Evolutionary conservation across 2,888 invertebrate genomes (phyloP), one percentile per base, ranked within the genome.

Genomic region (Cordilura impudica): DNA sequence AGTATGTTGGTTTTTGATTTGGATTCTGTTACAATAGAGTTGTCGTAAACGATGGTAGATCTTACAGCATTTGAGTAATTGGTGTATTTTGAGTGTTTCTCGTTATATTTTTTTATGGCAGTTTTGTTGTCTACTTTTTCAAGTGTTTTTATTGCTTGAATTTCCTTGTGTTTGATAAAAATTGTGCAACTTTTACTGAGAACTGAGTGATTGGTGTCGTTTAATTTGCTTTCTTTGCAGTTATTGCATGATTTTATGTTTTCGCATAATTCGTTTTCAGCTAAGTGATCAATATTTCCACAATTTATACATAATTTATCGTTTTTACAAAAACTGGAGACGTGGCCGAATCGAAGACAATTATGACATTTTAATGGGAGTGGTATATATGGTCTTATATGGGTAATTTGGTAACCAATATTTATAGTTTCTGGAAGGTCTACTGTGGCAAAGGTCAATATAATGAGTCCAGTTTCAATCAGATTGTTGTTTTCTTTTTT

Each of bases 201-300:
- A 19, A 47, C 21, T 47, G 7, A 19, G 19, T 47, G 47, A 47
- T 26, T 53, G 6, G 26, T 53, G 26, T 14, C 26, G 7, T 1
- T 53, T 10, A 53, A 1, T 26, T 53, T 53, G 14, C 26, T 53
- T 53, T 53, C 53, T 53, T 23, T 14, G 26, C 16, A 53, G 14
- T 53, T 29, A 6, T 53, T 53, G n/a, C 53, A 53, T 6, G 23
- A n/a, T 53, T n/a, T 53, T 29, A 7, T 23, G 10, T 29, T 53
- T 29, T 53, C 53, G 6, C 53, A 53, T 14, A 16, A 7, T 26
- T 53, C 53, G 14, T 26, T 53, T 53, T 53, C 26, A 14, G 53
- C 16, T 53, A 53, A 53, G 26, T 53, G 53, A 51, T 51, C 23
- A n/a, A 51, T 29, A 14, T 53, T 53, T 53, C 26, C 53, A 16